Evolutionary conservation across 2,888 invertebrate species (phyloP).

Genomic region (Apotomis capreana): DNA sequence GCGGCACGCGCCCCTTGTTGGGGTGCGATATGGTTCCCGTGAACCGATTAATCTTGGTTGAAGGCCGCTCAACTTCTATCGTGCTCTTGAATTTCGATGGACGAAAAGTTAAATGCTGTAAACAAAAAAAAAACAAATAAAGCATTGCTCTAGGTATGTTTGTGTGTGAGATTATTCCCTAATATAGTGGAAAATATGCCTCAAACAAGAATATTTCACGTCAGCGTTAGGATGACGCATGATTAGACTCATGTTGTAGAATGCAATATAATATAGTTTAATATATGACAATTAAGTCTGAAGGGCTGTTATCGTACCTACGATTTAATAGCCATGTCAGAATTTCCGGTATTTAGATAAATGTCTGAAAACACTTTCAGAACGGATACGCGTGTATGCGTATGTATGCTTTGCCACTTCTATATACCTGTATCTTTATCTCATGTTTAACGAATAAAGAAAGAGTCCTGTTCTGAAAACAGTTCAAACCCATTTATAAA

Average conservation of each 20-base stretch:
- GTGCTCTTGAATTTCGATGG: conserved; percentile 91
- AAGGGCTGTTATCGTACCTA: neutral
- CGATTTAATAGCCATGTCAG: neutral
- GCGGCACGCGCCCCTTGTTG: conserved; percentile 89
- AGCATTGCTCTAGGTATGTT: too few species aligned
- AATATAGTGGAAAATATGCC: too few species aligned
- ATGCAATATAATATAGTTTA: neutral
- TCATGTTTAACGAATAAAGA: too few species aligned
- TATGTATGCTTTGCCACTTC: neutral
- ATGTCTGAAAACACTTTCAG: neutral
- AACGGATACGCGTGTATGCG: neutral
- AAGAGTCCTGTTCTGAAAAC: neutral
- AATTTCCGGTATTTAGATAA: conserved; percentile 1
- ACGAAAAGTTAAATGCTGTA: conserved; percentile 88
- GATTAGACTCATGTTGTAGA: neutral
- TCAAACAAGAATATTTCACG: too few species aligned
- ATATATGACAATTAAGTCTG: neutral
- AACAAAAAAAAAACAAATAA: conserved; percentile 41
- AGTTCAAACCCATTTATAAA: neutral
- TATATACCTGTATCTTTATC: too few species aligned
- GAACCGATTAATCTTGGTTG: conserved; percentile 97
- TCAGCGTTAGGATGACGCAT: neutral
- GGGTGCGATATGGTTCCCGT: conserved; percentile 94
- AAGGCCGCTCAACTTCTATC: conserved; percentile 96
- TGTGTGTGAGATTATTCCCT: too few species aligned